Conservation (phyloP, 2,888 invertebrate genomes). For the Sinohyriopsis cumingii region DNA sequence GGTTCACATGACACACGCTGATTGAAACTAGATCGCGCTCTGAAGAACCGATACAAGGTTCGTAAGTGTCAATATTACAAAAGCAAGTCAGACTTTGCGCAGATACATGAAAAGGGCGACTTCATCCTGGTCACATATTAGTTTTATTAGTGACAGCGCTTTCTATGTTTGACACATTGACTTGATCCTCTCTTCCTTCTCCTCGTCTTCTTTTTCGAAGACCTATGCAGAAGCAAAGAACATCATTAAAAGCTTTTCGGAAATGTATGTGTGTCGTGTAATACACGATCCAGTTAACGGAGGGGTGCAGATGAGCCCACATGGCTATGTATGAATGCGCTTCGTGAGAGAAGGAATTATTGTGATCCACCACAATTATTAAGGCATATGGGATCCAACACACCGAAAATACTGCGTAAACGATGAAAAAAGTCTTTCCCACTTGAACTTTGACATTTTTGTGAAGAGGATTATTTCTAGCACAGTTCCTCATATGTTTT, state of each 20-base stretch:
- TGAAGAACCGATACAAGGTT: too few relatives aligned
- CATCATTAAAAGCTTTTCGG: conserved; percentile 20
- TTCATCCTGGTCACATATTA: too few relatives aligned
- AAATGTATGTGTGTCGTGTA: conserved; percentile 34
- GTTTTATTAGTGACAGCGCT: too few relatives aligned
- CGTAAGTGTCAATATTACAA: too few relatives aligned
- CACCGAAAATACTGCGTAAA: conserved; percentile 31
- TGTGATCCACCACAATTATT: conserved; percentile 28
- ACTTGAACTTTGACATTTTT: conserved; percentile 10
- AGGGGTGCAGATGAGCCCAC: conserved; percentile 46
- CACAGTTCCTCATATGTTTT: conserved; percentile 1
- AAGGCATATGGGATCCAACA: conserved; percentile 46
- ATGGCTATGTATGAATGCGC: conserved; percentile 35
- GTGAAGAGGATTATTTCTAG: background rate
- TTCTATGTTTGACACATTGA: too few relatives aligned
- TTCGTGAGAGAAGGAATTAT: conserved; percentile 27
- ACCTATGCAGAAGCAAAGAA: conserved; percentile 8
- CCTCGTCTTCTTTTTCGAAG: too few relatives aligned
- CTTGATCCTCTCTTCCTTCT: too few relatives aligned
- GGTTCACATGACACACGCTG: too few relatives aligned
- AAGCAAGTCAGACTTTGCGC: too few relatives aligned
- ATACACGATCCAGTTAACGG: conserved; percentile 41
- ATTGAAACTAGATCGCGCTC: too few relatives aligned
- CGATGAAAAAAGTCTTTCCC: conserved; percentile 36
- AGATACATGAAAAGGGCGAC: too few relatives aligned